phyloP scores from a whole-genome alignment of 2,797 vertebrate species.

The Acipenser ruthenus region DNA sequence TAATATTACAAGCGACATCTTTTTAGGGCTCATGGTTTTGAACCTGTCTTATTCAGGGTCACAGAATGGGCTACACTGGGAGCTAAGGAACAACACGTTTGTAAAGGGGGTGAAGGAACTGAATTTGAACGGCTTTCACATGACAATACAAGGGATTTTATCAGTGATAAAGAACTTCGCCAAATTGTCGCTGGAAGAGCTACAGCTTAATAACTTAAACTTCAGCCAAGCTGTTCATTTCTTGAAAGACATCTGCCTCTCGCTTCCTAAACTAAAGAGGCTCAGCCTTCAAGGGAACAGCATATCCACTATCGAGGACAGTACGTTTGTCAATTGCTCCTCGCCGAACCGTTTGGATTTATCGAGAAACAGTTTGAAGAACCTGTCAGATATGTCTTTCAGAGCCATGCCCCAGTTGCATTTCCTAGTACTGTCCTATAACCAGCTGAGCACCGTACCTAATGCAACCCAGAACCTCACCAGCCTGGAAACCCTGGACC shows the following conservation, averaged over 20 bases:
- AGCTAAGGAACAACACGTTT: conserved; percentile 33
- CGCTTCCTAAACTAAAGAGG: conserved; percentile 39
- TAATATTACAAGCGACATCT: conserved; percentile 14
- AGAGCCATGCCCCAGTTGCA: conserved; percentile 19
- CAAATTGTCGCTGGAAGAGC: conserved; percentile 28
- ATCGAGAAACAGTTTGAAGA: conserved; percentile 11
- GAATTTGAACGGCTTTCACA: conserved; percentile 36
- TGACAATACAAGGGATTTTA: conserved; percentile 25
- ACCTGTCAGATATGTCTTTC: conserved; percentile 31
- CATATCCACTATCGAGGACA: conserved; percentile 22
- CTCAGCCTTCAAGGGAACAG: conserved; percentile 42
- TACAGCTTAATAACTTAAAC: conserved; percentile 43
- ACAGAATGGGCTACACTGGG: conserved; percentile 26
- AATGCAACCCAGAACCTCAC: conserved; percentile 28
- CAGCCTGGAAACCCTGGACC: conserved; percentile 38
- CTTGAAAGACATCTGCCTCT: conserved; percentile 47
- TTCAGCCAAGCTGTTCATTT: conserved; percentile 23
- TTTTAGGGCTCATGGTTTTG: conserved; percentile 38
- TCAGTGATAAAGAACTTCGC: conserved; percentile 38
- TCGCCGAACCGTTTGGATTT: conserved; percentile 40
- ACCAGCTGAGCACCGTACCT: conserved; percentile 37
- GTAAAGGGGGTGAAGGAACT: conserved; percentile 39
- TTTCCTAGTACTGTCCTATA: conserved; percentile 32
- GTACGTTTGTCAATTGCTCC: conserved; percentile 36
- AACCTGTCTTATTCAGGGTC: conserved; percentile 19